Conservation (phyloP, 2,888 invertebrate genomes). For the Dolomedes plantarius region DNA sequence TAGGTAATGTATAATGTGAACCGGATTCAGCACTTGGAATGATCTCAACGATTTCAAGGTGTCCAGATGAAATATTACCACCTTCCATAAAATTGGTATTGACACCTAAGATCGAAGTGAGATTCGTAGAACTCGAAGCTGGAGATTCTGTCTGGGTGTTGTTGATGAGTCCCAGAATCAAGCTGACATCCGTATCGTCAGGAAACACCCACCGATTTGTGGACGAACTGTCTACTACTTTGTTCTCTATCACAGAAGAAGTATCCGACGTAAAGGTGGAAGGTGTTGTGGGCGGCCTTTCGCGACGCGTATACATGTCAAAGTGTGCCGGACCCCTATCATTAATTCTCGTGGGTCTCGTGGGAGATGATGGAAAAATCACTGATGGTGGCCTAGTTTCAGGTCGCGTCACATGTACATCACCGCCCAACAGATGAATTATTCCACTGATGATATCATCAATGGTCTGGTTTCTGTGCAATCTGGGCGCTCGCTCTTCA, state of each 20-base stretch:
- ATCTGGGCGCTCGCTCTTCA: conserved; percentile 37
- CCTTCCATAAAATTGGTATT: not conserved
- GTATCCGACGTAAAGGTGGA: not conserved
- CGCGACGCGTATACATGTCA: conserved; percentile 26
- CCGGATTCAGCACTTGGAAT: conserved; percentile 31
- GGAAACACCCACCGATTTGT: conserved; percentile 47
- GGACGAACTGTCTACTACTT: conserved; percentile 45
- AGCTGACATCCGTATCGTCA: conserved; percentile 56
- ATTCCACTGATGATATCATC: conserved; percentile 91
- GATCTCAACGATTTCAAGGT: conserved; percentile 52
- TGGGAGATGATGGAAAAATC: conserved; percentile 45
- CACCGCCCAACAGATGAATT: conserved; percentile 90
- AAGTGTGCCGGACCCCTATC: conserved; percentile 92
- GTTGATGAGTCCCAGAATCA: conserved; percentile 67
- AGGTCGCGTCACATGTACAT: conserved; percentile 83
- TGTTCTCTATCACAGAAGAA: conserved; percentile 48
- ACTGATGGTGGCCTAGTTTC: conserved; percentile 76
- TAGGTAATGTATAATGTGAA: not conserved
- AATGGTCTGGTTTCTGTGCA: conserved; percentile 78
- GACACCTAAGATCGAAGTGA: conserved; percentile 20
- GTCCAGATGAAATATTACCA: conserved; percentile 35
- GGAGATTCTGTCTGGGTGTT: not conserved
- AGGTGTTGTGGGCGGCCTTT: not conserved
- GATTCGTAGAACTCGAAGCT: conserved; percentile 16
- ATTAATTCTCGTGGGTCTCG: conserved; percentile 82